Conservation (phyloP, 2,113 vertebrate genomes). For the Phylloscopus whistleri region DNA sequence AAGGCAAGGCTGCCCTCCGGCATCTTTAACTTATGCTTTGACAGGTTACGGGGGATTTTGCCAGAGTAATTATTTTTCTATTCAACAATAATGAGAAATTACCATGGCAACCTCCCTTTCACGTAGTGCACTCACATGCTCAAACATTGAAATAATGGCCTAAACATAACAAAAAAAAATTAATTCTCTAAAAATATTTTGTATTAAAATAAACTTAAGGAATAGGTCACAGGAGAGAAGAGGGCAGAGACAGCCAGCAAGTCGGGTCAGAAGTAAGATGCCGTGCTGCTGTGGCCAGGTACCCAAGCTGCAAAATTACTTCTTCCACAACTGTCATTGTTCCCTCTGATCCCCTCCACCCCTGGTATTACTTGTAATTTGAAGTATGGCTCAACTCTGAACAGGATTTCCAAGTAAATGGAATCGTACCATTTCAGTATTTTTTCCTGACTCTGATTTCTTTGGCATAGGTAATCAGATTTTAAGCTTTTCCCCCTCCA, state of each 20-base stretch:
- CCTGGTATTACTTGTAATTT: conserved; percentile 35
- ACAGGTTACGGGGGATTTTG: conserved; percentile 83
- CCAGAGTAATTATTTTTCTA: conserved; percentile 86
- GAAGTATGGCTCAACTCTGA: conserved; percentile 44
- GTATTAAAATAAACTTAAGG: conserved; percentile 65
- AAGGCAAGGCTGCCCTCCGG: conserved; percentile 72
- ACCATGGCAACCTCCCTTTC: conserved; percentile 83
- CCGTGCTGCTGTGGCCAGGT: not conserved
- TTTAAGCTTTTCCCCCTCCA: conserved; percentile 14
- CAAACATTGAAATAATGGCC: conserved; percentile 74
- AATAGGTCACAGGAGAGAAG: conserved; percentile 49
- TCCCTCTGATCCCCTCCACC: conserved; percentile 34
- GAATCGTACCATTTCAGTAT: conserved; percentile 15
- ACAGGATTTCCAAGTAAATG: conserved; percentile 40
- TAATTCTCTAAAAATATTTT: conserved; percentile 66
- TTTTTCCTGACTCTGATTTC: conserved; percentile 40
- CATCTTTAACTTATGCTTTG: conserved; percentile 81
- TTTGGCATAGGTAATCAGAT: conserved; percentile 43
- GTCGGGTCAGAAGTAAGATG: not conserved
- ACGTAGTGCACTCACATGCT: conserved; percentile 66
- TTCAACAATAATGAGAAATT: conserved; percentile 88
- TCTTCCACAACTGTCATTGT: not conserved
- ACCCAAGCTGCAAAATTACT: not conserved
- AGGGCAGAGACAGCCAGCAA: not conserved
- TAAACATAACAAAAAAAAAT: conserved; percentile 54